Evolutionary conservation across 2,113 vertebrate genomes (phyloP), one percentile per base, ranked within the genome.

Genomic region (Apistogramma diplotaenia): DNA sequence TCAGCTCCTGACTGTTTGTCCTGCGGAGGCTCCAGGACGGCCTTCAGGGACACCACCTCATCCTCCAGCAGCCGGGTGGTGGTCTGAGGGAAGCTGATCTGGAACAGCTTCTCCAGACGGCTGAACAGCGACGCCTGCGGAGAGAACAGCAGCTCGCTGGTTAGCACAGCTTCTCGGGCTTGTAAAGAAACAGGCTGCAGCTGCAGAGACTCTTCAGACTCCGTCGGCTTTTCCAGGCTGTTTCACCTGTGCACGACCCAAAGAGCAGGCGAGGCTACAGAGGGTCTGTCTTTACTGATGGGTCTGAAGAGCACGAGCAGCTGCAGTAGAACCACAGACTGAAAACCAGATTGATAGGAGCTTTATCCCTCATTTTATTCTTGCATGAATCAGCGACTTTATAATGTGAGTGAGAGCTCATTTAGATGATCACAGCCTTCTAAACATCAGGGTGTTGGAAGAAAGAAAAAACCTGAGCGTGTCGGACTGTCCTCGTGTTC

Each of bases 51-150:
- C 80, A 56, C 79, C 78, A 98, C 94, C 12, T 80, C 21, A 2
- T 93, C 89, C 82, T 76, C 94, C 73, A 93, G 62, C 62, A 88
- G 87, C 85, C 88, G 81, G 74, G 92, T 79, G 65, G 92, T 85
- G 2, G 91, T 71, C 55, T 93, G 93, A 88, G 96, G 97, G 93
- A 99, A 99, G 93, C 96, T 97, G 59, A 86, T 93, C 93, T 96
- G 95, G 84, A 99, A 97, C 89, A 99, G 93, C 93, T 93, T 94
- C 89, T 97, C 96, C 93, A 99, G 91, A 21, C 96, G 97, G 89
- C 93, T 94, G 82, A 95, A 88, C 89, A 97, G 94, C 1, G 91
- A 91, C 88, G 90, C 94, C 98, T 99, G 76, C 8, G 87, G 55
- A 67, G 46, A 55, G 19, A 9, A 54, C 1, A 65, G 29, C 70